Evolutionary conservation across 2,888 invertebrate genomes (phyloP).

Genomic region (Penaeus monodon): DNA sequence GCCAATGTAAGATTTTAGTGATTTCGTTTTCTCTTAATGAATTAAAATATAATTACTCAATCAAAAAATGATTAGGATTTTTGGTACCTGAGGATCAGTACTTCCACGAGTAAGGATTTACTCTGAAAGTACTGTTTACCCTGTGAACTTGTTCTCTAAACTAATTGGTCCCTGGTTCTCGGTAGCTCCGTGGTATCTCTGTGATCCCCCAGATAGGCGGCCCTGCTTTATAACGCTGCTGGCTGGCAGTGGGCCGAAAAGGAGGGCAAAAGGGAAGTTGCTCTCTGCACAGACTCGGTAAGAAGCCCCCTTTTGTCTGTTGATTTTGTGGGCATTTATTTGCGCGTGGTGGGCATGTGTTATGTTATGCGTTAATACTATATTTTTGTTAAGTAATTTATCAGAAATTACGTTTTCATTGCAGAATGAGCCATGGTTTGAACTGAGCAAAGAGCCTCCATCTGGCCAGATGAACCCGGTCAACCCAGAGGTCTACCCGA

Average conservation of each 20-base stretch:
- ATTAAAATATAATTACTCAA: no score
- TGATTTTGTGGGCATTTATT: no score
- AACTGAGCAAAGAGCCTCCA: conserved; percentile 14
- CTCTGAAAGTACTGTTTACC: no score
- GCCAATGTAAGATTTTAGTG: conserved; percentile 71
- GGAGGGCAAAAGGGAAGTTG: conserved; percentile 84
- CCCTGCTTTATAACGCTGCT: conserved; percentile 89
- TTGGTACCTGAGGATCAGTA: no score
- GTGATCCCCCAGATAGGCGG: conserved; percentile 93
- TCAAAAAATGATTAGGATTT: no score
- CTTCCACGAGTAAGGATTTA: no score
- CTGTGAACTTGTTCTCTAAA: background rate
- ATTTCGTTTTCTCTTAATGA: background rate
- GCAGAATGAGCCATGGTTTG: conserved; percentile 75
- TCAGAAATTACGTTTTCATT: background rate
- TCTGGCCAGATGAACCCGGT: conserved; percentile 38
- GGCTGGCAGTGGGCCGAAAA: conserved; percentile 81
- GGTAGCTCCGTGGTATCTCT: conserved; percentile 81
- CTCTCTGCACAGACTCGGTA: conserved; percentile 82
- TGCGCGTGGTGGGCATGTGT: background rate
- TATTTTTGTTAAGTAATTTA: background rate
- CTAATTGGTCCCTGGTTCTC: background rate
- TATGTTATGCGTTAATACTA: background rate
- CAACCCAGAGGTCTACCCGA: conserved; percentile 33
- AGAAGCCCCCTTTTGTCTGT: conserved; percentile 38